phyloP scores from a whole-genome alignment of 2,113 vertebrate genomes.

The Petaurus breviceps region DNA sequence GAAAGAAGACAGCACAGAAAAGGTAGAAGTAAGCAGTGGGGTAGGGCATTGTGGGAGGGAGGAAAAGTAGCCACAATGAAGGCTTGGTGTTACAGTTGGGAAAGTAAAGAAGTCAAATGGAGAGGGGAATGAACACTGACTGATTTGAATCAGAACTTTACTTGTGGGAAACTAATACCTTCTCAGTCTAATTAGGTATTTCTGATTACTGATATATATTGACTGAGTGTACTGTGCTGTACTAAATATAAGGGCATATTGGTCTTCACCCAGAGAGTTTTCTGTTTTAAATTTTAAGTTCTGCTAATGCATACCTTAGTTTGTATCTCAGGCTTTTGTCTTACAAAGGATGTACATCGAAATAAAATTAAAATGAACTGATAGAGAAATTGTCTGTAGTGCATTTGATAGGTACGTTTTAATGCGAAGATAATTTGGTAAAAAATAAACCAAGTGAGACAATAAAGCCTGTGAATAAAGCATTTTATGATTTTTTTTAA shows the following conservation, averaged over 20 bases:
- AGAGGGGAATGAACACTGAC: neutral
- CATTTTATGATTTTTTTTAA: constrained; percentile 48
- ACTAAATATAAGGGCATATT: neutral
- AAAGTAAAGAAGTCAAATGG: neutral
- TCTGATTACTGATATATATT: neutral
- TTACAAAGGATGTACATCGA: neutral
- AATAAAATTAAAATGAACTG: constrained; percentile 13
- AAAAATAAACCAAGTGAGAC: constrained; percentile 50
- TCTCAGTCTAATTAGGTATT: neutral
- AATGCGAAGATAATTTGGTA: constrained; percentile 69
- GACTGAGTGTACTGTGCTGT: neutral
- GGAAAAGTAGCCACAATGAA: neutral
- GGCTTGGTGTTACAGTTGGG: neutral
- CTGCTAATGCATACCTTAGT: neutral
- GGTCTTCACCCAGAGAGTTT: constrained; percentile 11
- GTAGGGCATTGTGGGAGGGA: neutral
- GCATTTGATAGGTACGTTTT: constrained; percentile 49
- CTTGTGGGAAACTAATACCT: neutral
- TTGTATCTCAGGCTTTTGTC: neutral
- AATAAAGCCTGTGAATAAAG: constrained; percentile 38
- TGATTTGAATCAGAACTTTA: neutral
- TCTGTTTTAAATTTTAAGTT: neutral
- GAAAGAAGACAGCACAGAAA: neutral
- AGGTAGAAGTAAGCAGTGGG: neutral
- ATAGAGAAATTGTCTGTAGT: neutral